phyloP scores from a whole-genome alignment of 2,888 invertebrate genomes.

The Cerastis leucographa region DNA sequence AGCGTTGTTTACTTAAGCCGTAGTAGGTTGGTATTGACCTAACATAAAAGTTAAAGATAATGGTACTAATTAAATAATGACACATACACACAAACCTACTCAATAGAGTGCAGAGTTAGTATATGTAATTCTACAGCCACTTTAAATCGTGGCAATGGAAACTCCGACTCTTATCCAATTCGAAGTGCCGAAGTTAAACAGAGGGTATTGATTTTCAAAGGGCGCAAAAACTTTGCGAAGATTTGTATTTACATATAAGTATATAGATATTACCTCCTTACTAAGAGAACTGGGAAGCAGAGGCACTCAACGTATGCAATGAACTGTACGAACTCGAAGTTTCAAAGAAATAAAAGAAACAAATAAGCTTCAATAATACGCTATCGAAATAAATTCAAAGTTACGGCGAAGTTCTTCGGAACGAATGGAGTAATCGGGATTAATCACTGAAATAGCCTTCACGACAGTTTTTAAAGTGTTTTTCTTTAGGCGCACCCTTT shows the following conservation, averaged over 20 bases:
- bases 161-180: conserved; percentile 5
- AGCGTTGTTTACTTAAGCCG: not conserved
- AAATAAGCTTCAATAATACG: conserved; percentile 27
- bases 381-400: conserved; percentile 26
- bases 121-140: too few species aligned
- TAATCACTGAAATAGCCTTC: conserved; percentile 1
- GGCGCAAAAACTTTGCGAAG: conserved; percentile 43
- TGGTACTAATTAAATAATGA: not conserved
- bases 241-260: conserved; percentile 41
- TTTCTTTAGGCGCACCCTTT: not conserved
- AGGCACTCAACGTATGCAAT: conserved; percentile 33
- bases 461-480: not conserved
- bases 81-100: not conserved
- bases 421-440: not conserved
- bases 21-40: too few species aligned
- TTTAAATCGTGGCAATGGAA: conserved; percentile 1
- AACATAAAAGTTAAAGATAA: not conserved
- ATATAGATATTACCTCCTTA: conserved; percentile 36
- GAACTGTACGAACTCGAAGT: conserved; percentile 39
- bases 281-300: conserved; percentile 29
- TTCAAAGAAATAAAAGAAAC: conserved; percentile 34
- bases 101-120: too few species aligned
- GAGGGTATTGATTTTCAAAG: conserved; percentile 49
- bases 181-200: conserved; percentile 40
- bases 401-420: not conserved